These are phyloP conservation scores for Leptinotarsa rubiginosa DNA, from an alignment of 2,888 invertebrate genomes.

Conservation along the genomic window DNA sequence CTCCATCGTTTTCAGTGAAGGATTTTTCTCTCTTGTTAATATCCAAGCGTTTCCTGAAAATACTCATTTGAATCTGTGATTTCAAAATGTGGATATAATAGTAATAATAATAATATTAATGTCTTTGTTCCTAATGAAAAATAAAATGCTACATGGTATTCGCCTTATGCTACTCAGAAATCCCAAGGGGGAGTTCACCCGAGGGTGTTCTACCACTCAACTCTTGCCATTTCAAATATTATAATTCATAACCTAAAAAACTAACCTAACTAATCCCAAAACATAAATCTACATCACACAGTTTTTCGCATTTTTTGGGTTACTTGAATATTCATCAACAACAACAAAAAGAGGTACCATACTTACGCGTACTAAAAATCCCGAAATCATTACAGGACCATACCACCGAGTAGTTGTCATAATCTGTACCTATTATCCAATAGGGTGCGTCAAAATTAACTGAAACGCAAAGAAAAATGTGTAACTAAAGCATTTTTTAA, in stretches of 20 bases:
- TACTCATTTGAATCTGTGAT: background rate
- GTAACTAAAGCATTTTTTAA: too few species aligned
- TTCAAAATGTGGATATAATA: too few species aligned
- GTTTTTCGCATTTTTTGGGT: too few species aligned
- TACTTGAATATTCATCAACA: too few species aligned
- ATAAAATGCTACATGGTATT: background rate
- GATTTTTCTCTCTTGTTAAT: constrained; percentile 72
- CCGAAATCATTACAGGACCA: constrained; percentile 73
- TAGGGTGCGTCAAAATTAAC: constrained; percentile 70
- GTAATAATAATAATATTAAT: background rate
- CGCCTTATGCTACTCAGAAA: too few species aligned
- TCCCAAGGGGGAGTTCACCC: too few species aligned
- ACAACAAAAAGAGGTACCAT: background rate
- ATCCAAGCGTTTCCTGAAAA: constrained; percentile 71
- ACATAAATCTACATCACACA: too few species aligned
- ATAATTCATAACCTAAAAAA: too few species aligned
- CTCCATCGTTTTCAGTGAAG: constrained; percentile 70
- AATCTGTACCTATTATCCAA: constrained; percentile 76
- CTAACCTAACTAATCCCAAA: too few species aligned
- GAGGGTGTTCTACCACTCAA: too few species aligned
- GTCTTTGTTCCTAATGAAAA: background rate
- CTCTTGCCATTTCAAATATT: too few species aligned
- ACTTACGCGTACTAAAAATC: constrained; percentile 70
- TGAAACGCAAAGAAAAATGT: constrained; percentile 50
- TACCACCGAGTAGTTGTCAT: constrained; percentile 72